Evolutionary conservation across 2,888 invertebrate genomes (phyloP).

Genomic region (Dyspetes luteomarginatus): DNA sequence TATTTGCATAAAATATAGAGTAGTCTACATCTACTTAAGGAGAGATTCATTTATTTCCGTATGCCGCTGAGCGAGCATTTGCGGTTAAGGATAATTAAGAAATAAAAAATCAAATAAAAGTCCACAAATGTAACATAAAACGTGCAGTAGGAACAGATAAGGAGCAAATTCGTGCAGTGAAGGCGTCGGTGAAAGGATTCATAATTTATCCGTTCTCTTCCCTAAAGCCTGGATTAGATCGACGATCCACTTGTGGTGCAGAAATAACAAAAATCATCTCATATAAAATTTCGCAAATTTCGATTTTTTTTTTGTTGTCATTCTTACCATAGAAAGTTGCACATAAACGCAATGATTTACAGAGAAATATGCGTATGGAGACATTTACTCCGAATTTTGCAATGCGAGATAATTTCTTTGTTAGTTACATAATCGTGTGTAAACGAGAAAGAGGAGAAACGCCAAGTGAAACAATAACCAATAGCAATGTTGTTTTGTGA

Average conservation of each 20-base stretch:
- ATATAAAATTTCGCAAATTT: not conserved
- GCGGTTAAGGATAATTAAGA: slow-evolving; percentile 8
- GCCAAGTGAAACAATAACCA: slow-evolving; percentile 65
- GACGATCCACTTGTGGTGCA: slow-evolving; percentile 4
- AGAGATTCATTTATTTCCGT: slow-evolving; percentile 50
- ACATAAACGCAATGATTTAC: not conserved
- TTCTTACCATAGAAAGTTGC: not conserved
- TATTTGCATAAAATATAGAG: not conserved
- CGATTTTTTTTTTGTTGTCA: not conserved
- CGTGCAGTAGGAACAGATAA: slow-evolving; percentile 8
- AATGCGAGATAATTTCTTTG: not conserved
- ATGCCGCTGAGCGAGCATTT: not conserved
- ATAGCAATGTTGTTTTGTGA: slow-evolving; percentile 22
- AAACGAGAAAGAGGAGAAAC: slow-evolving; percentile 16
- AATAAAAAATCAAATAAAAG: slow-evolving; percentile 15
- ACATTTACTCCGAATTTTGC: not conserved
- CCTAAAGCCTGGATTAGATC: slow-evolving; percentile 18
- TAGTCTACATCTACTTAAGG: not conserved
- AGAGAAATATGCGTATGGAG: too few relatives aligned
- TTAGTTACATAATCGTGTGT: slow-evolving; percentile 8
- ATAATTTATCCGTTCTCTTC: slow-evolving; percentile 55
- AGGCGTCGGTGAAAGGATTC: slow-evolving; percentile 59
- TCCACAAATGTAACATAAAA: slow-evolving; percentile 6
- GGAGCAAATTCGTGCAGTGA: slow-evolving; percentile 40
- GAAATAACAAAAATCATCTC: not conserved